Evolutionary conservation across 2,888 invertebrate species (phyloP), one percentile per base, ranked within the genome.

Genomic region (Dichetophora obliterata): DNA sequence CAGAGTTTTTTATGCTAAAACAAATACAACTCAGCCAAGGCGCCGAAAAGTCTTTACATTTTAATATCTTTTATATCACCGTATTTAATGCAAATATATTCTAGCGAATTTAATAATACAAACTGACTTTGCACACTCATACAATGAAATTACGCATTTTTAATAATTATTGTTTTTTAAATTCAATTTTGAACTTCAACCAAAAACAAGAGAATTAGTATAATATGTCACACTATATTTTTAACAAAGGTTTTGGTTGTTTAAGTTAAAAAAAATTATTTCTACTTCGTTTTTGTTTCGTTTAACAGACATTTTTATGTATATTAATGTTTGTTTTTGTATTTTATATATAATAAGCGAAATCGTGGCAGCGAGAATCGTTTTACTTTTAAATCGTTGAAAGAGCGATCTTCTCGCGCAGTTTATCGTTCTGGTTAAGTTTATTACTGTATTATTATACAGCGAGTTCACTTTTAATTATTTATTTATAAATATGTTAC

Each of bases 151-250:
- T 48, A 50, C 50, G 27, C 68, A 68, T 50, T 11, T 43, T 43
- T 11, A 43, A 43, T 43, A 11, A 11, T 11, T 14, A 43, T 43
- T 68, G 14, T 27, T 27, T 43, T 6, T 8, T 68, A 68, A 24
- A 37, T 68, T 68, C 34, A 63, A 31, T 63, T 37, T 68, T 31
- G 68, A 22, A 68, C 6, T 43, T 27, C 3, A 68, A 68, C 34
- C 68, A 68, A n/a, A 43, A 68, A 43, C 50, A 14, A 43, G 11
- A 22, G 16, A 31, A 4, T 31, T 24, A 63, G 34, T 11, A 34
- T 19, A 71, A 71, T 14, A 71, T 59, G 27, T 37, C 34, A 37
- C 24, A 24, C 54, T 57, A 19, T 54, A 14, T 57, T 37, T 48
- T 19, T 65, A n/a, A 65, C 68, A 31, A 69, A 48, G 27, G 22